Base-by-base conservation (phyloP, 2,888 invertebrate genomes). In the Nymphalis urticae region DNA sequence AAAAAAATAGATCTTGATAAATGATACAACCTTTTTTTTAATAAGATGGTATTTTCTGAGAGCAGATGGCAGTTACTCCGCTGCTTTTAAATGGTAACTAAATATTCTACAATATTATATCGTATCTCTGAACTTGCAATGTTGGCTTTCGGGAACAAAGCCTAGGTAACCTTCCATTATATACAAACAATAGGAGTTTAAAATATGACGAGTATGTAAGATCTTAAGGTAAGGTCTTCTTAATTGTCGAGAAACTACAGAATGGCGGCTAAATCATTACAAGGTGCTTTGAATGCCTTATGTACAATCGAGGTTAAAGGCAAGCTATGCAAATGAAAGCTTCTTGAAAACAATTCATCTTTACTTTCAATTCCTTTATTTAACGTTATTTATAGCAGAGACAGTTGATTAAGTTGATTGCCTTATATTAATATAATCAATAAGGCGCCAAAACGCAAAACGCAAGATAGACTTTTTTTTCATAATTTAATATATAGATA, bases 51-150 rank as follows among this genome's bases (percentile, higher is more conserved):
- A 42, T 42, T 42, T 42, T 13, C 4, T 42, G 3, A 42, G 36
- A 32, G 27, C 27, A 32, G 27, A 32, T 32, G 27, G 1, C 27
- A 32, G 27, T 32, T 27, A 3, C 27, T 27, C 27, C 27, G 5
- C 3, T 27, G 27, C 27, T 5, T 27, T 3, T 27, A 27, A 82
- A 80, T 80, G 80, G 81, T 84, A 84, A 87, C 79, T 86, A 87
- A 87, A 87, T 85, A 88, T 85, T 82, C 63, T 66, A 70, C 63
- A 71, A 77, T 82, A 80, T 83, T 85, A 88, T 88, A 90, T 88
- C 88, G 89, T 88, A 89, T 89, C 87, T 88, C 86, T 89, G 89
- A 89, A 89, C 76, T 79, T 82, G 80, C 82, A 81, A 79, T 79
- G 74, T 76, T 72, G 75, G 76, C 75, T 73, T 71, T 62, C 48